Percentiles rank a stretch among this genome's conserved stretches.
Evolutionary conservation across 2,113 vertebrate species (phyloP).

Genomic region (Trichechus manatus): DNA sequence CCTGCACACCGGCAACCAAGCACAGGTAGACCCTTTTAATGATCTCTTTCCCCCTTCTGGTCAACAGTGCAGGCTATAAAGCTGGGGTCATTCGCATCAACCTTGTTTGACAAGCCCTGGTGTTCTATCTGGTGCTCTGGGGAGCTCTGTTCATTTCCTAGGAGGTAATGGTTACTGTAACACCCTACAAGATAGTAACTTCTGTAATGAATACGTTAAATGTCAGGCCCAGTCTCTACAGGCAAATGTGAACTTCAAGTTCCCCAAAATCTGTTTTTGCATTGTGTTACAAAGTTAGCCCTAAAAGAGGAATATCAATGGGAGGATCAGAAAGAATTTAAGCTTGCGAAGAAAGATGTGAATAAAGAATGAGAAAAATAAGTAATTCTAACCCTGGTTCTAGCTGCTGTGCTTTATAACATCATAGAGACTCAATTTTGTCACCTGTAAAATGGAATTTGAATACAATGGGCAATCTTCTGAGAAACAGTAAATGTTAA

Average conservation of each 20-base stretch:
- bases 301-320: not conserved
- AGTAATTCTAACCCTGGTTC: not conserved
- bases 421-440: not conserved
- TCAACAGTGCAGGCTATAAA: not conserved
- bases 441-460: slow-evolving; percentile 13
- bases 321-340: not conserved
- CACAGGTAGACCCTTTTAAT: slow-evolving; percentile 90
- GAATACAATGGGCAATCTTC: not conserved
- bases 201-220: not conserved
- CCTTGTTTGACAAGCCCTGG: not conserved
- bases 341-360: not conserved
- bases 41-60: not conserved
- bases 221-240: not conserved
- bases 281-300: not conserved
- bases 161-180: not conserved
- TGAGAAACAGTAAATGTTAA: not conserved
- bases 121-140: not conserved
- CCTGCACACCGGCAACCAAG: slow-evolving; percentile 94
- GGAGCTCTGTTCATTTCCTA: not conserved
- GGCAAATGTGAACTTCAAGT: not conserved
- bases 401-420: not conserved
- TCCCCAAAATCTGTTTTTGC: not conserved
- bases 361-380: not conserved
- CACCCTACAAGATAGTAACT: not conserved
- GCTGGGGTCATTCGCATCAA: not conserved